A percentile compares a stretch with the other conserved stretches of the same genome.
phyloP scores from a whole-genome alignment of 1,140 invertebrate genomes.

The Drosophila virilis region DNA sequence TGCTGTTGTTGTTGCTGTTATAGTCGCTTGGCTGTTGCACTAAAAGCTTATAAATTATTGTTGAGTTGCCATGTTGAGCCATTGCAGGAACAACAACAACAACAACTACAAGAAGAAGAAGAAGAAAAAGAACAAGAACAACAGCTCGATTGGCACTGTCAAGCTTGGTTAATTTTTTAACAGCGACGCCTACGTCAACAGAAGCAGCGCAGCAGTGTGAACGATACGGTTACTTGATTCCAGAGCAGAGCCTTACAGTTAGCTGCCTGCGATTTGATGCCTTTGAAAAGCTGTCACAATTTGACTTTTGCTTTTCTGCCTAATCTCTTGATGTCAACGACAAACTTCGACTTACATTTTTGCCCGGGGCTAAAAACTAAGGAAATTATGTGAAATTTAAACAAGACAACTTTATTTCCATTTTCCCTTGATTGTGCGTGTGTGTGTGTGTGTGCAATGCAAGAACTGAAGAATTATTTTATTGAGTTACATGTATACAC shows the following conservation, averaged over 20 bases:
- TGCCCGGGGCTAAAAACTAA: neutral
- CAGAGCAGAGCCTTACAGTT: slow-evolving; percentile 3
- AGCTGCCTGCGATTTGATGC: slow-evolving; percentile 6
- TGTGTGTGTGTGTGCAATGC: neutral
- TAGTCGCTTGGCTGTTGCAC: slow-evolving; percentile 67
- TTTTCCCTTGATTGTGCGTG: neutral
- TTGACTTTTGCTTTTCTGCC: slow-evolving; percentile 32
- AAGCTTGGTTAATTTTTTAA: slow-evolving; percentile 73
- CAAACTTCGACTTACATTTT: slow-evolving; percentile 16
- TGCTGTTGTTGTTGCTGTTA: slow-evolving; percentile 47
- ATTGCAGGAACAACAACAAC: slow-evolving; percentile 40
- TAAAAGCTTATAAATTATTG: slow-evolving; percentile 83
- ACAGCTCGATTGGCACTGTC: slow-evolving; percentile 57
- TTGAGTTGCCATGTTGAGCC: slow-evolving; percentile 55
- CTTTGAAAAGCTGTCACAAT: slow-evolving; percentile 20
- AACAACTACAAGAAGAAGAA: slow-evolving; percentile 8
- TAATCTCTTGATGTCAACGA: slow-evolving; percentile 4
- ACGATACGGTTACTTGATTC: slow-evolving; percentile 29
- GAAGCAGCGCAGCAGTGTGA: slow-evolving; percentile 12
- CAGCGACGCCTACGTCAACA: slow-evolving; percentile 44
- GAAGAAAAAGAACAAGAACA: slow-evolving; percentile 20
- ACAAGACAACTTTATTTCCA: neutral
- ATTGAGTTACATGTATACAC: too few relatives aligned
- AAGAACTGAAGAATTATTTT: too few relatives aligned
- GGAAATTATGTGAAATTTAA: slow-evolving; percentile 8